phyloP scores from a whole-genome alignment of 2,888 invertebrate genomes.

The Anagyrus pseudococci region DNA sequence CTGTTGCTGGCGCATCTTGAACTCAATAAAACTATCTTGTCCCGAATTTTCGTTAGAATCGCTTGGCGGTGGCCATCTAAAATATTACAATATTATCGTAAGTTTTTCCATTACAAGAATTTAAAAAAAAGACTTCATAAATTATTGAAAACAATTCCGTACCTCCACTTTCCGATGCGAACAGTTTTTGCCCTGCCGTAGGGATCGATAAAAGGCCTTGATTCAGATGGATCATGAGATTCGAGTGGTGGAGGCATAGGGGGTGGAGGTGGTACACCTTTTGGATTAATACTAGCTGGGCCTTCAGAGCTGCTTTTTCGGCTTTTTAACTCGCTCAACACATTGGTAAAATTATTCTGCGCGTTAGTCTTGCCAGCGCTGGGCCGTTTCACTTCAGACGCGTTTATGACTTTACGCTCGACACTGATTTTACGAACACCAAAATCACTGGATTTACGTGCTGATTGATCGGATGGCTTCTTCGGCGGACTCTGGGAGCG shows the following conservation, averaged over 20 bases:
- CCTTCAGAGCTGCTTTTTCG: conserved; percentile 62
- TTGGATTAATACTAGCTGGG: conserved; percentile 47
- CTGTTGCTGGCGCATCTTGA: conserved; percentile 79
- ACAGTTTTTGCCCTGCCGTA: conserved; percentile 94
- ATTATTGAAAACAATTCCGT: conserved; percentile 16
- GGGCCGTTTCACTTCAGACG: conserved; percentile 48
- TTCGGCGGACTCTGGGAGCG: conserved; percentile 60
- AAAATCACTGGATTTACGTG: conserved; percentile 52
- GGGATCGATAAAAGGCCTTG: conserved; percentile 85
- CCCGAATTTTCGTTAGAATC: conserved; percentile 71
- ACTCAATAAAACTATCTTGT: conserved; percentile 84
- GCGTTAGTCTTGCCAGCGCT: conserved; percentile 54
- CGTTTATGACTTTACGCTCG: conserved; percentile 50
- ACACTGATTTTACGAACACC: conserved; percentile 51
- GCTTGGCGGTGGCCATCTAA: conserved; percentile 86
- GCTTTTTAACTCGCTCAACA: conserved; percentile 64
- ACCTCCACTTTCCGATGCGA: conserved; percentile 90
- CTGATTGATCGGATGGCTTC: conserved; percentile 48
- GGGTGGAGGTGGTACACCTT: conserved; percentile 77
- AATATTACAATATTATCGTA: background rate
- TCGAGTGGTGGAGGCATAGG: conserved; percentile 89
- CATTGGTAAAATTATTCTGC: conserved; percentile 64
- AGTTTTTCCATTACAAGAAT: background rate
- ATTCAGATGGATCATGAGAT: conserved; percentile 80
- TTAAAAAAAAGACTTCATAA: background rate